phyloP scores from a whole-genome alignment of 2,113 vertebrate genomes.

The Trogon surrucura region DNA sequence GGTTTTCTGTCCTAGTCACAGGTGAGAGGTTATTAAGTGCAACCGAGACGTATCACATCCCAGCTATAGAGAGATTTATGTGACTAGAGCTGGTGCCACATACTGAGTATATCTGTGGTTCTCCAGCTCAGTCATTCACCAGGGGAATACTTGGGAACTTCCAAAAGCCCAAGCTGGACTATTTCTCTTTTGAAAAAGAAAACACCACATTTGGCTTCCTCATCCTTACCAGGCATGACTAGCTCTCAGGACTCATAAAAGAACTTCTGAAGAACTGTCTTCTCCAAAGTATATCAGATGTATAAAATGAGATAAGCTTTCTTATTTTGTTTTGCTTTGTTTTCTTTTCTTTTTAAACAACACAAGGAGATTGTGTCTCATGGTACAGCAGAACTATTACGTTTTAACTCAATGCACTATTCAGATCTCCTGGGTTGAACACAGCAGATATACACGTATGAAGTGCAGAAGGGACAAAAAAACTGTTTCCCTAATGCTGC shows the following conservation, averaged over 20 bases:
- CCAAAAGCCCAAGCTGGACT: neutral
- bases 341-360: neutral
- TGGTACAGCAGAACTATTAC: neutral
- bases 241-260: neutral
- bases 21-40: neutral
- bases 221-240: neutral
- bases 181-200: neutral
- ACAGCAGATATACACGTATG: no score
- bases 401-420: neutral
- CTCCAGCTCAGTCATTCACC: neutral
- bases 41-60: neutral
- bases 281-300: neutral
- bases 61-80: accelerated
- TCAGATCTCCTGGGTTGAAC: neutral
- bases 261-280: neutral
- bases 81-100: neutral
- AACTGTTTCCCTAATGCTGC: constrained; percentile 8
- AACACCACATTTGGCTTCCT: neutral
- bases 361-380: neutral
- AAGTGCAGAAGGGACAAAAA: constrained; percentile 22
- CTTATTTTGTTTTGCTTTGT: no score
- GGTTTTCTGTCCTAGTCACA: neutral
- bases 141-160: neutral
- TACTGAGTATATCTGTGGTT: neutral
- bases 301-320: neutral